Evolutionary conservation across 2,797 vertebrate species (phyloP), one percentile per base, ranked within the genome.

Genomic region (Chelonia mydas): DNA sequence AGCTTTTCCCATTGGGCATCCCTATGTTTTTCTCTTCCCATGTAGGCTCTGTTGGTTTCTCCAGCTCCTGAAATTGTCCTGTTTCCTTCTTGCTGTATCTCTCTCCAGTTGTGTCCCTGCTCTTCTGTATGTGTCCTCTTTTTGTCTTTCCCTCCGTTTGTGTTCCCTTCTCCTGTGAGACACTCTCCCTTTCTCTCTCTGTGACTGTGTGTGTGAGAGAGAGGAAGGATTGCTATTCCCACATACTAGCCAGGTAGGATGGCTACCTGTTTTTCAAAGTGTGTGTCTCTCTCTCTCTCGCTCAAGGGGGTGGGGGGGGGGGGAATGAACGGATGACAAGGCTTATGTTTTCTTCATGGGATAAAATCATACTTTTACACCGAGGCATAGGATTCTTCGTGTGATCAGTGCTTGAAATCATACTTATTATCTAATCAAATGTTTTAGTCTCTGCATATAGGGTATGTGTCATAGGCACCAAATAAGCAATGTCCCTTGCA

Each of bases 101-200:
- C 28, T 25, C 23, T 41, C 53, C 68, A 76, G 37, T 53, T 76
- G 17, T 19, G 17, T n/a, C 33, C n/a, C 65, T 27, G 28, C 59
- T 17, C 31, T 61, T 61, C 28, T 61, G 6, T 27, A 28, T 61
- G 59, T 61, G 50, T 84, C 76, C 81, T 16, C 83, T 3, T 88
- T 15, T 86, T 93, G 72, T 84, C 37, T 41, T 77, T 93, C 87
- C 55, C 11, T 89, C 37, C 8, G 2, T 6, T 94, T 96, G 91
- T 23, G 55, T 2, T 49, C n/a, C 90, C 83, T 95, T 80, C 55
- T 94, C 50, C 10, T n/a, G 92, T 51, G 84, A 16, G 55, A 93
- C 86, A 84, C 57, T 93, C 93, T 55, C 45, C 23, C 83, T 41
- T 41, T 88, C 81, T 74, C 74, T 16, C 65, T 74, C 16, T 54